phyloP scores from a whole-genome alignment of 2,113 vertebrate species.

The Actenoides hombroni region DNA sequence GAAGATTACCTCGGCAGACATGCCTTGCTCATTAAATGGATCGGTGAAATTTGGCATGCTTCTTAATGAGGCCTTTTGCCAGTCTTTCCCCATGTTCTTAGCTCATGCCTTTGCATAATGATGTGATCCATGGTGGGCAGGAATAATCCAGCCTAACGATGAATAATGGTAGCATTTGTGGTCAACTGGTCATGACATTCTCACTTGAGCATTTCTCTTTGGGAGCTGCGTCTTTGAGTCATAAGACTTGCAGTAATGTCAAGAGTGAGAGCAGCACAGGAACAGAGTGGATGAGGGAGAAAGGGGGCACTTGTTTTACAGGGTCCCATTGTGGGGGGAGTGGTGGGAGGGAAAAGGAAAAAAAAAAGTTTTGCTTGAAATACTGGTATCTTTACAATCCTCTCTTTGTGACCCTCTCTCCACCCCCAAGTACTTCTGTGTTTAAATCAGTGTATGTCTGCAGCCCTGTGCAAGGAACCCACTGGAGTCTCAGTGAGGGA shows the following conservation, averaged over 20 bases:
- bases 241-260: constrained; percentile 28
- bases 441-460: not conserved
- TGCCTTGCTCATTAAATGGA: not conserved
- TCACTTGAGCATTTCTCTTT: constrained; percentile 32
- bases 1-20: not conserved
- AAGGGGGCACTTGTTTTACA: constrained; percentile 30
- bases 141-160: not conserved
- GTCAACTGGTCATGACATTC: constrained; percentile 51
- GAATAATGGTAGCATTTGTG: constrained; percentile 60
- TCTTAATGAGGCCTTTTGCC: constrained; percentile 4
- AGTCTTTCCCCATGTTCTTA: constrained; percentile 5
- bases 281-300: not conserved
- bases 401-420: not conserved
- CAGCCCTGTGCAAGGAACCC: not conserved
- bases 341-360: too few species aligned
- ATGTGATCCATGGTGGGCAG: constrained; percentile 39
- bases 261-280: not conserved
- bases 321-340: not conserved
- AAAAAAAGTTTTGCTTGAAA: not conserved
- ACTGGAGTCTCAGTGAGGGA: not conserved
- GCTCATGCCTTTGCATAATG: constrained; percentile 47
- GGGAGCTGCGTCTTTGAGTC: not conserved
- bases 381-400: not conserved
- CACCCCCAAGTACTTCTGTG: not conserved
- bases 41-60: not conserved